Percentiles rank a stretch among this genome's conserved stretches.
These are phyloP conservation scores for Cecidostiba fungosa DNA, from an alignment of 2,888 invertebrate genomes.

Conservation along the genomic window DNA sequence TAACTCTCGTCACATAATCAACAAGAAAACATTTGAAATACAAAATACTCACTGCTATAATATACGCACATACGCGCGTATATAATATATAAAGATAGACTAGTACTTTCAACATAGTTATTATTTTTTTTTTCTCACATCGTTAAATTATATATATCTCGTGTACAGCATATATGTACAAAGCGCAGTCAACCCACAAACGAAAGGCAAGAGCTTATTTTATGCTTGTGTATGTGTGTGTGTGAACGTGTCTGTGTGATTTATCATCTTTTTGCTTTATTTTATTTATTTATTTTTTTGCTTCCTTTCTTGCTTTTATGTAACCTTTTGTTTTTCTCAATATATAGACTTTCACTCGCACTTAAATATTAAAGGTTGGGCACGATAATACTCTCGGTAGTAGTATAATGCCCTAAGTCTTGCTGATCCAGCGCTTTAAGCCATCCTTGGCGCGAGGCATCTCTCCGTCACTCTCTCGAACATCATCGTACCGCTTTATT, in stretches of 20 bases:
- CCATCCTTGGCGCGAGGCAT: constrained; percentile 40
- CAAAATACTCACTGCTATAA: constrained; percentile 39
- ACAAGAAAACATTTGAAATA: constrained; percentile 42
- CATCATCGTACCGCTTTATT: constrained; percentile 69
- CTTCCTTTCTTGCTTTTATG: constrained; percentile 61
- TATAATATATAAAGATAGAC: constrained; percentile 72
- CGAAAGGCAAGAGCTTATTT: constrained; percentile 74
- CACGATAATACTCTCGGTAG: constrained; percentile 80
- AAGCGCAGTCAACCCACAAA: constrained; percentile 79
- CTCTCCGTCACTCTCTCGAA: constrained; percentile 10
- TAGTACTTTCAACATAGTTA: constrained; percentile 79
- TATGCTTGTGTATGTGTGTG: neutral
- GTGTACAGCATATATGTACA: constrained; percentile 77
- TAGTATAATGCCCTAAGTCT: constrained; percentile 80
- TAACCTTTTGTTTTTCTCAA: constrained; percentile 69
- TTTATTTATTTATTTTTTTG: constrained; percentile 62
- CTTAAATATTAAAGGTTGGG: constrained; percentile 80
- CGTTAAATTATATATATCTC: constrained; percentile 17
- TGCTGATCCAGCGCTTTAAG: constrained; percentile 75
- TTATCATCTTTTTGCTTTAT: neutral
- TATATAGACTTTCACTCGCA: constrained; percentile 78
- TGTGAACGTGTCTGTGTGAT: constrained; percentile 8
- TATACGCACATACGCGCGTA: constrained; percentile 6
- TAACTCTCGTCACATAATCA: constrained; percentile 20
- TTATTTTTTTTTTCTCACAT: constrained; percentile 69